These are phyloP conservation scores for Drosophila sordidula DNA, from an alignment of 2,888 invertebrate species.

Conservation along the genomic window DNA sequence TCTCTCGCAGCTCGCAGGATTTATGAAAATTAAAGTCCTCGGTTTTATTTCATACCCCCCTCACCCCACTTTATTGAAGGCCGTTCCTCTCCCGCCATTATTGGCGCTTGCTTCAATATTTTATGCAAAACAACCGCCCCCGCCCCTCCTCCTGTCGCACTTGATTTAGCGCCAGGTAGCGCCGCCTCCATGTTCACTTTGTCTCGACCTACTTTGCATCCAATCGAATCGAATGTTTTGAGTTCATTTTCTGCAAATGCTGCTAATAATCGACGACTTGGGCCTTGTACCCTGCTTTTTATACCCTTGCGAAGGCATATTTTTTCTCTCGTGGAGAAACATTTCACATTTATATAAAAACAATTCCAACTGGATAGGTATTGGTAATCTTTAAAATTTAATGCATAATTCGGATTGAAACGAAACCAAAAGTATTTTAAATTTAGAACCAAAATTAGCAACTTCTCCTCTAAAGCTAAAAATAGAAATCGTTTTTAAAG, in stretches of 20 bases:
- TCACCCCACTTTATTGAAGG: not conserved
- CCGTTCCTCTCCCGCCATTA: constrained; percentile 9
- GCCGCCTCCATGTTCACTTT: constrained; percentile 21
- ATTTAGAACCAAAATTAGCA: too few species aligned
- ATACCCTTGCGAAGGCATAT: too few species aligned
- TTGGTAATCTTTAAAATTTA: too few species aligned
- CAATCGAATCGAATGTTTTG: constrained; percentile 47
- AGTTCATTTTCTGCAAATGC: constrained; percentile 42
- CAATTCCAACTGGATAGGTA: too few species aligned
- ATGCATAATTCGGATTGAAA: too few species aligned
- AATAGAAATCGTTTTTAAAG: too few species aligned
- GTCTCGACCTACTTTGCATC: constrained; percentile 63
- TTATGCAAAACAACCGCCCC: constrained; percentile 65
- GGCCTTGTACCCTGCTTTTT: not conserved
- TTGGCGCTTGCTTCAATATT: constrained; percentile 63
- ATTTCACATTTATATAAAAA: too few species aligned
- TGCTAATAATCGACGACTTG: constrained; percentile 11
- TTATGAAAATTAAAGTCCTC: constrained; percentile 81
- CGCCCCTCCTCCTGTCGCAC: not conserved
- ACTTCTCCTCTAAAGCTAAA: too few species aligned
- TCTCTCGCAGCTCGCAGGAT: constrained; percentile 44
- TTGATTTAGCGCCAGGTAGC: constrained; percentile 46
- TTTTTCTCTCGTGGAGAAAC: too few species aligned
- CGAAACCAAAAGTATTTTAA: too few species aligned
- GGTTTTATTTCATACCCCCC: constrained; percentile 60